Conservation (phyloP, 2,113 vertebrate species). For the Spea bombifrons region DNA sequence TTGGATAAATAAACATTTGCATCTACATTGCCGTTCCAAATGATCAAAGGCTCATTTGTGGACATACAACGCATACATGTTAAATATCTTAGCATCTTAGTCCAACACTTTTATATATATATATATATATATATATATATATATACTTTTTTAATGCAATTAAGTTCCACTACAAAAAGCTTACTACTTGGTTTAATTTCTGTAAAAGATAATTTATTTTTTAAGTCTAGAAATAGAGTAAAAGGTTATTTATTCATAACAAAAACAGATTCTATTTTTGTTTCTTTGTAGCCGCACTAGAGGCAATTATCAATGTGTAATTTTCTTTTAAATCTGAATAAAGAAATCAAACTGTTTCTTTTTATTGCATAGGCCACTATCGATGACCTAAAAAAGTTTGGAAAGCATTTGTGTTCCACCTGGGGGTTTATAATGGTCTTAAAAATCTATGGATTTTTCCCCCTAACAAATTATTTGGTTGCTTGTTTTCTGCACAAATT, state of each 20-base stretch:
- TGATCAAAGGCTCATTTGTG: no score
- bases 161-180: no score
- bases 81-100: no score
- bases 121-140: no score
- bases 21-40: no score
- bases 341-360: constrained; percentile 20
- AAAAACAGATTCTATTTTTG: background rate
- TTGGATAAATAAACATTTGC: no score
- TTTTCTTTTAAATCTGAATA: background rate
- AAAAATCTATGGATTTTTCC: constrained; percentile 32
- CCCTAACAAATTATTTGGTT: constrained; percentile 29
- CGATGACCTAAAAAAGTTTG: constrained; percentile 22
- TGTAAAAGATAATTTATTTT: background rate
- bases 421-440: constrained; percentile 31
- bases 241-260: background rate
- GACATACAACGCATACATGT: no score
- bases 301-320: constrained; percentile 4
- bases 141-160: no score
- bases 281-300: background rate
- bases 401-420: constrained; percentile 22
- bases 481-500: constrained; percentile 32
- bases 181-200: no score
- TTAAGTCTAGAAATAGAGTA: background rate
- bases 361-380: constrained; percentile 13
- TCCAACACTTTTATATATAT: no score